phyloP scores from a whole-genome alignment of 2,113 vertebrate species.

The Phainopepla nitens region DNA sequence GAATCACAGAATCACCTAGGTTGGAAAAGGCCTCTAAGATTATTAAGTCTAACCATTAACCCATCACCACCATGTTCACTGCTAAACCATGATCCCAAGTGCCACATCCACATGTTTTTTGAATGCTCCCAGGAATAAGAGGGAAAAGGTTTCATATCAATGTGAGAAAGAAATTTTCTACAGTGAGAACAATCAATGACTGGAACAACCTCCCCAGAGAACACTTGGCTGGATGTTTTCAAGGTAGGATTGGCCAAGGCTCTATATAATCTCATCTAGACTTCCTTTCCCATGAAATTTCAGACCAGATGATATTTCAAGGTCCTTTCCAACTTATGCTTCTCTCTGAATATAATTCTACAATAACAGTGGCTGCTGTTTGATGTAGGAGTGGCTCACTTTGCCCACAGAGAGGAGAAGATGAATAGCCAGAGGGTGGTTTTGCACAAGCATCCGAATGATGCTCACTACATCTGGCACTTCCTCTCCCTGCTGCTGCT shows the following conservation, averaged over 20 bases:
- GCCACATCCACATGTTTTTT: neutral
- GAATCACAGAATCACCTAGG: neutral
- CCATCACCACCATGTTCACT: neutral
- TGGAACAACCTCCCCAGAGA: neutral
- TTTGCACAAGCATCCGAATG: fast-evolving
- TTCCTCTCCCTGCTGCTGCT: neutral
- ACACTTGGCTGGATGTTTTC: neutral
- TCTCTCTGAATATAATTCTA: neutral
- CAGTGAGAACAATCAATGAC: neutral
- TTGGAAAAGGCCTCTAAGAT: neutral
- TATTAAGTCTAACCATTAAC: neutral
- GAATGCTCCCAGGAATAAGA: neutral
- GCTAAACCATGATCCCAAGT: neutral
- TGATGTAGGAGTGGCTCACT: neutral
- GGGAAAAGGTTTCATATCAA: neutral
- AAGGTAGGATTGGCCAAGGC: neutral
- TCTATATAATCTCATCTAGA: neutral
- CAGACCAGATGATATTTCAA: neutral
- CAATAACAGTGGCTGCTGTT: neutral
- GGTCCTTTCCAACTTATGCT: neutral
- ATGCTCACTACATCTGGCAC: neutral
- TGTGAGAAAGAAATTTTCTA: neutral
- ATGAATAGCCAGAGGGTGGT: neutral
- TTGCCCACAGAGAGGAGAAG: neutral
- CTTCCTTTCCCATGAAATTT: neutral